These are phyloP conservation scores for Lonchura striata DNA, from an alignment of 2,113 vertebrate genomes.

Conservation along the genomic window DNA sequence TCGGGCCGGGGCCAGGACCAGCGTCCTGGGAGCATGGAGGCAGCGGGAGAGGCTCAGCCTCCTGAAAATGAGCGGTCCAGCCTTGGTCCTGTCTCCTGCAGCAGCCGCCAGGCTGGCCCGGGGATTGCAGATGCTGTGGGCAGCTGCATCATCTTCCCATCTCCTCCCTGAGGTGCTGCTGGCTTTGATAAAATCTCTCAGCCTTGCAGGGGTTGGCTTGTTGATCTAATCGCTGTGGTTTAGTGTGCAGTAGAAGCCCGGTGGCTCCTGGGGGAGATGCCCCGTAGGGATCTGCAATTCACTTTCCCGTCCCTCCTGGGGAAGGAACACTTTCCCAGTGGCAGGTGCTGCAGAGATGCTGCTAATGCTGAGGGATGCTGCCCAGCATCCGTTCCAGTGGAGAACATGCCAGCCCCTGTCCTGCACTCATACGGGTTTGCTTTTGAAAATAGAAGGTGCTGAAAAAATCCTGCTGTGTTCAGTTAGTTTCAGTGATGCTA, in stretches of 20 bases:
- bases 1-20: neutral
- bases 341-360: neutral
- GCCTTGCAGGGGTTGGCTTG: neutral
- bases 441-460: neutral
- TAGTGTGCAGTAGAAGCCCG: neutral
- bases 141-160: neutral
- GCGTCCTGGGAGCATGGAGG: rapidly evolving
- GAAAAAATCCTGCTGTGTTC: neutral
- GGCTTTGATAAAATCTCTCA: conserved; percentile 21
- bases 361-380: neutral
- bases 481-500: neutral
- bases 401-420: neutral
- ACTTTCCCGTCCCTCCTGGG: neutral
- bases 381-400: neutral
- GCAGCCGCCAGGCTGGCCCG: neutral
- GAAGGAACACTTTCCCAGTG: neutral
- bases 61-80: rapidly evolving
- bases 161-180: conserved; percentile 18
- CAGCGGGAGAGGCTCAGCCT: neutral
- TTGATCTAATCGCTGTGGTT: neutral
- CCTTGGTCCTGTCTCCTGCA: neutral
- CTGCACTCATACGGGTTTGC: neutral
- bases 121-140: neutral
- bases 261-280: neutral
- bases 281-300: neutral